Evolutionary conservation across 2,888 invertebrate species (phyloP), one percentile per base, ranked within the genome.

Genomic region (Ptychoptera contaminata): DNA sequence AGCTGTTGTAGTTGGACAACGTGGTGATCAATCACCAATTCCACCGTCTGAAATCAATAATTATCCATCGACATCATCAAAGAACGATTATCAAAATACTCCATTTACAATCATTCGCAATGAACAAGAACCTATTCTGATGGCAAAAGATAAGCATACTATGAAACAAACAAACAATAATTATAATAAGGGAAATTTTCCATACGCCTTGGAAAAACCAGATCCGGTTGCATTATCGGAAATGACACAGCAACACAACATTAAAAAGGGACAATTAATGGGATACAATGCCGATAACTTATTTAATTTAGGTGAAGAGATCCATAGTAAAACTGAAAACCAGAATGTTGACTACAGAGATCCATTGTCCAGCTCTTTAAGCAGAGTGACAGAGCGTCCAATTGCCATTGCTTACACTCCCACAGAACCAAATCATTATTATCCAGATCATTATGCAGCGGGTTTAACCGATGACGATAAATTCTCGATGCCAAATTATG

Each of bases 401-500:
- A 77, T 77, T 32, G 77, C 78, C 1, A 74, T 75, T 42, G 77
- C 75, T 0, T 77, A 75, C 51, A 76, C 76, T 0, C 77, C 77
- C 7, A 77, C 76, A 0, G 57, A 71, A 61, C 56, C 68, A 43
- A 58, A 60, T 54, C 41, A 52, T n/a, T 55, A 52, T 42, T 52
- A 49, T 31, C 55, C 50, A 11, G 34, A 42, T 9, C 16, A 35
- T 35, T 32, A 32, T 32, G 11, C 9, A 32, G 11, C 15, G 36
- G 11, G 6, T 11, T 11, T 32, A n/a, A 9, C n/a, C 4, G n/a
- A 2, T 52, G 48, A 42, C 12, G 48, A 53, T 8, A 62, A 63
- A 49, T 68, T 60, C 50, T 67, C 69, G 2, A 63, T 63, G 54
- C 66, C 68, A 0, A 70, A 71, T 52, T 60, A 68, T 45, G 69